phyloP scores from a whole-genome alignment of 2,113 vertebrate genomes.

The Murina feae region DNA sequence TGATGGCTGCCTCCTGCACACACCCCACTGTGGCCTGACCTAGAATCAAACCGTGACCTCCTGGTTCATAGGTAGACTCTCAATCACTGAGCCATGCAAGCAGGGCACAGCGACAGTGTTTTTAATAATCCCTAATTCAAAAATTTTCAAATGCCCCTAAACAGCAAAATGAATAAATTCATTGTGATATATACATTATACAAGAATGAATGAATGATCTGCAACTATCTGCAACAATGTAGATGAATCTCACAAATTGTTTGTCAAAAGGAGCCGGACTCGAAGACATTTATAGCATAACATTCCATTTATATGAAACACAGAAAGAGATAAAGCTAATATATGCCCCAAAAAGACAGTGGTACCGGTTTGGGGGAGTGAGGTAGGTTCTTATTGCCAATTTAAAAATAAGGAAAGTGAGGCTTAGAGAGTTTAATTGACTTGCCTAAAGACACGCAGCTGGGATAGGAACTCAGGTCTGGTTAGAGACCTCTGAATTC shows the following conservation, averaged over 20 bases:
- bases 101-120: background rate
- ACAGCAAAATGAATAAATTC: background rate
- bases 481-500: slow-evolving; percentile 2
- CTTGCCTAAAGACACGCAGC: slow-evolving; percentile 1
- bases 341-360: background rate
- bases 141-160: background rate
- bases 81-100: too few species aligned
- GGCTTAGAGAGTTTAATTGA: background rate
- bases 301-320: background rate
- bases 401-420: background rate
- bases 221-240: background rate
- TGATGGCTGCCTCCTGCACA: too few species aligned
- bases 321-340: background rate
- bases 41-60: too few species aligned
- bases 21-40: too few species aligned
- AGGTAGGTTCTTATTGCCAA: background rate
- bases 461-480: background rate
- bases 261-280: background rate
- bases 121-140: background rate
- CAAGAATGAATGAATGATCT: background rate
- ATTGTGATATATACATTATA: background rate
- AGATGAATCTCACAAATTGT: background rate
- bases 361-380: background rate
- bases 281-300: background rate
- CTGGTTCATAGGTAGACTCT: too few species aligned